Base-by-base conservation (phyloP, 2,888 invertebrate species). In the Strigamia crassipes region DNA sequence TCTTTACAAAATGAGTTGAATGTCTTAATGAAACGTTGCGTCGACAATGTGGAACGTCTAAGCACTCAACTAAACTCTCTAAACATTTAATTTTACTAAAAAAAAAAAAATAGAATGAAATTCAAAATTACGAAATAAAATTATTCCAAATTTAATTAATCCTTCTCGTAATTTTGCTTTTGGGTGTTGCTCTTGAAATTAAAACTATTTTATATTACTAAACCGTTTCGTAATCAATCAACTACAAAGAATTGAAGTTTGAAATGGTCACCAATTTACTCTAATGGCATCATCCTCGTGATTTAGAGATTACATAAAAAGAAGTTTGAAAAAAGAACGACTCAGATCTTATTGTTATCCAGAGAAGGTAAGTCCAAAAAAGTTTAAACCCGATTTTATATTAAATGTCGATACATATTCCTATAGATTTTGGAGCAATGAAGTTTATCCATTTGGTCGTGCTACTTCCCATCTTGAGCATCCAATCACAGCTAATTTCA, bases 271-370 rank as follows among this genome's bases (percentile, higher is more conserved):
- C 21, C 61, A 61, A 61, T 61, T 61, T 61, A 61, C 61, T 21
- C 3, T 61, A 23, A 61, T 61, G 61, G 18, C 61, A 23, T 23
- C 61, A 61, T 61, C 61, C 61, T 61, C 18, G 18, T 10, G 10
- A 61, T 18, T 61, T 61, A 12, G 18, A 18, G 1, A 46, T 46
- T 46, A 23, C 18, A 61, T 61, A 61, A 18, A 61, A 61, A 61
- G 61, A 61, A 61, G 61, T 61, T 61, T 61, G 23, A 56, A 61
- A 61, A 61, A 61, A 61, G 61, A 61, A 23, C 4, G 4, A 61
- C n/a, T 61, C 61, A 18, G 61, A 61, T 18, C 10, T 61, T 61
- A 61, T 9, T 9, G 6, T 61, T 18, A 61, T 18, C 61, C 10
- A 61, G 3, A 21, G 18, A 23, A 61, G 61, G 61, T 61, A 61